A percentile compares a stretch with the other conserved stretches of the same genome.
phyloP scores from a whole-genome alignment of 1,140 invertebrate species.

The Hylyphantes graminicola region DNA sequence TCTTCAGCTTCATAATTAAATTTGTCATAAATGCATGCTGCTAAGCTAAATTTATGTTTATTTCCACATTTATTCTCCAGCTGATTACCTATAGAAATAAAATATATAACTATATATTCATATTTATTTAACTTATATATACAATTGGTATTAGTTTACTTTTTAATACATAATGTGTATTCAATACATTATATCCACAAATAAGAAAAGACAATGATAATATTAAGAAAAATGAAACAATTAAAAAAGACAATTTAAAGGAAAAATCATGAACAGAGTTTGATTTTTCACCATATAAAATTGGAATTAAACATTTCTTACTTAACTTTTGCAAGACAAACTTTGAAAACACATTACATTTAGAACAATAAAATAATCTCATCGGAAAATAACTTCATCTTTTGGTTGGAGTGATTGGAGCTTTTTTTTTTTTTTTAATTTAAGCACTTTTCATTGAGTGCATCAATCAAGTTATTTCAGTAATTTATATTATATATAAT shows the following conservation, averaged over 20 bases:
- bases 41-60: background rate
- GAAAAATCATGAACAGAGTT: background rate
- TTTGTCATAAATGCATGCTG: constrained; percentile 3
- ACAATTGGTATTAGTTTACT: background rate
- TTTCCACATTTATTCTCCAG: background rate
- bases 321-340: no score
- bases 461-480: no score
- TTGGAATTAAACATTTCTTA: no score
- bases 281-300: background rate
- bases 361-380: no score
- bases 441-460: no score
- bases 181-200: background rate
- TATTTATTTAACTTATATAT: background rate
- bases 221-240: background rate
- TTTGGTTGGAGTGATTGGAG: no score
- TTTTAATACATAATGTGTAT: background rate
- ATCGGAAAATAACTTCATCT: no score
- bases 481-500: no score
- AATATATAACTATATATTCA: background rate
- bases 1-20: background rate
- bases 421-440: no score
- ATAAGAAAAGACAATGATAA: background rate
- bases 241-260: background rate
- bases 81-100: background rate
- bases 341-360: no score